Percentiles rank a stretch among this genome's conserved stretches.
Conservation (phyloP, 2,113 vertebrate species). For the Papio anubis region DNA sequence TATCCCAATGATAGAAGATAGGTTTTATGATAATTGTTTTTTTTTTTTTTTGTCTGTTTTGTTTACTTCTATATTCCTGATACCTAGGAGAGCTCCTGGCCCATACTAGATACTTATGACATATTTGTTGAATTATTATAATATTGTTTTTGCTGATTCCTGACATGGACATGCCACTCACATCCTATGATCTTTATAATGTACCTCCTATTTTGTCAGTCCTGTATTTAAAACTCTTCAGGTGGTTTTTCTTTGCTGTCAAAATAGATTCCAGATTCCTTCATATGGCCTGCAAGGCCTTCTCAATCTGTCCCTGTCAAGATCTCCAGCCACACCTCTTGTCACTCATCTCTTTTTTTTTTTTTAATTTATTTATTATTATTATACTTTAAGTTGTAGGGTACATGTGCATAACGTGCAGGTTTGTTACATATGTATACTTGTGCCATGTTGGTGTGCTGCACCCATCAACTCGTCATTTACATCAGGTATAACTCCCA, state of each 20-base stretch:
- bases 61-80: not conserved
- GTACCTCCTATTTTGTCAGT: not conserved
- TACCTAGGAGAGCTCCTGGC: not conserved
- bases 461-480: too few species aligned
- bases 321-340: not conserved
- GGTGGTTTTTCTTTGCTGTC: not conserved
- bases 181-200: not conserved
- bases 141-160: not conserved
- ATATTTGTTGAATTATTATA: not conserved
- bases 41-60: not conserved
- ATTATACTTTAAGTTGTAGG: too few species aligned
- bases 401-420: too few species aligned
- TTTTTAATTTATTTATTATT: too few species aligned
- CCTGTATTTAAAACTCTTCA: not conserved
- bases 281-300: too few species aligned
- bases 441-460: too few species aligned
- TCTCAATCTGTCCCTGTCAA: not conserved
- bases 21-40: not conserved
- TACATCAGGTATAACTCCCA: too few species aligned
- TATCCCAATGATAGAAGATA: not conserved
- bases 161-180: not conserved
- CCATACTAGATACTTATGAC: not conserved
- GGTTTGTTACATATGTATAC: too few species aligned
- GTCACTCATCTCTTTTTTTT: not conserved
- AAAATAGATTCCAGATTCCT: not conserved